Evolutionary conservation across 2,113 vertebrate species (phyloP), one percentile per base, ranked within the genome.

Genomic region (Pleuronectes platessa): DNA sequence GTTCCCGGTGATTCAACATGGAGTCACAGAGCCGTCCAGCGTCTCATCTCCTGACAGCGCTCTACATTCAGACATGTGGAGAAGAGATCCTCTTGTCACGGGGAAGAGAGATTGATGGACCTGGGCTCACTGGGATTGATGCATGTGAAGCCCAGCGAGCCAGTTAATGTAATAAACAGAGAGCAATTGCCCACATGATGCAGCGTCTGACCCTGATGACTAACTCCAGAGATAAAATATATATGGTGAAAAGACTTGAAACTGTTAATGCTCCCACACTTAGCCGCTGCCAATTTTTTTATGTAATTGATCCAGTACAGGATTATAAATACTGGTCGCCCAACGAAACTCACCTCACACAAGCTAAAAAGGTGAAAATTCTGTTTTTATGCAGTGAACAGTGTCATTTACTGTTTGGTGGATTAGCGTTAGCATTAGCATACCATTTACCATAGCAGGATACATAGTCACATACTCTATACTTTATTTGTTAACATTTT

Each of bases 151-250:
- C 72, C 53, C 63, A 54, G 40, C 21, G 40, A 58, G 27, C 10
- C 27, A 21, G 66, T 35, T 79, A 59, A 86, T 83, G 66, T 51
- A 63, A 74, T 63, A 77, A 79, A 82, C 71, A 81, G 70, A 71
- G 45, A 71, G 4, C 8, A 59, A 27, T 72, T 27, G 74, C 58
- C 47, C 54, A 20, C n/a, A 18, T 14, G 55, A 75, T 67, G 64
- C 59, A 59, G 40, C 55, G n/a, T 58, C 56, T 83, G 51, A 24
- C 54, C 73, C 24, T 5, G 2, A 7, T 62, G 47, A 78, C 80
- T 47, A 53, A 60, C 54, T 42, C 61, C 13, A 8, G 20, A 59
- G 27, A 31, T 5, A 53, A 61, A 72, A 54, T n/a, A 21, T n/a
- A 21, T 23, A 24, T 47, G 14, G 42, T 45, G 2, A 58, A 56